These are phyloP conservation scores for Sorex araneus DNA, from an alignment of 2,113 vertebrate genomes.

Conservation along the genomic window DNA sequence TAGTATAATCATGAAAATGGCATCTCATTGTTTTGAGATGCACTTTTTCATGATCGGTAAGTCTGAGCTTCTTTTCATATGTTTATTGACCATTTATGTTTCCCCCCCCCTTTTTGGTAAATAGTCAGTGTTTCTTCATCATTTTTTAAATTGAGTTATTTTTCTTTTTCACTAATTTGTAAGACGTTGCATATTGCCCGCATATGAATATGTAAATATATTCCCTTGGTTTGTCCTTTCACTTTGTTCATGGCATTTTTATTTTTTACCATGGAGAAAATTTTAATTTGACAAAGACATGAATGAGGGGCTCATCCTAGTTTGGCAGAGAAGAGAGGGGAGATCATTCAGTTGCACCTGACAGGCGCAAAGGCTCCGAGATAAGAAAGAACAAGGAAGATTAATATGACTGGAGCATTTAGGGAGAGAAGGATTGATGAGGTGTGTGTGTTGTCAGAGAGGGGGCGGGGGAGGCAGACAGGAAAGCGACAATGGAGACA, in stretches of 20 bases:
- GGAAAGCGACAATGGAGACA: not conserved
- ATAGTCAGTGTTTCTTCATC: not conserved
- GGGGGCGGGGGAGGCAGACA: not conserved
- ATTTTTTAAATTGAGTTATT: constrained; percentile 27
- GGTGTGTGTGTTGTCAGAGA: constrained; percentile 62
- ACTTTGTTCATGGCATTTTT: not conserved
- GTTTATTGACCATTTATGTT: not conserved
- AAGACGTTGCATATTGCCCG: not conserved
- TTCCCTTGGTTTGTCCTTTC: constrained; percentile 61
- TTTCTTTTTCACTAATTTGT: constrained; percentile 66
- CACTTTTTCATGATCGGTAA: not conserved
- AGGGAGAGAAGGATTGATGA: constrained; percentile 80
- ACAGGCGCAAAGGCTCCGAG: constrained; percentile 66
- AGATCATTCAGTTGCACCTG: constrained; percentile 62
- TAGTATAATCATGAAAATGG: constrained; percentile 18
- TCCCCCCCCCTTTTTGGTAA: not conserved
- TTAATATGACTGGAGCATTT: constrained; percentile 83
- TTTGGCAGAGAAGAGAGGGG: constrained; percentile 38
- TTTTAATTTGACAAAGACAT: constrained; percentile 72
- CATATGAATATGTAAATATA: constrained; percentile 54
- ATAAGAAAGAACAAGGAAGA: constrained; percentile 80
- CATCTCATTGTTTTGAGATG: not conserved
- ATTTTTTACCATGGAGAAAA: constrained; percentile 33
- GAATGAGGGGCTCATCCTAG: constrained; percentile 31
- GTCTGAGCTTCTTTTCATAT: constrained; percentile 48